Percentiles rank a stretch among this genome's conserved stretches.
Evolutionary conservation across 92 coral and sea anemone genomes (phyloP).

Genomic region (Actinostola sp.): DNA sequence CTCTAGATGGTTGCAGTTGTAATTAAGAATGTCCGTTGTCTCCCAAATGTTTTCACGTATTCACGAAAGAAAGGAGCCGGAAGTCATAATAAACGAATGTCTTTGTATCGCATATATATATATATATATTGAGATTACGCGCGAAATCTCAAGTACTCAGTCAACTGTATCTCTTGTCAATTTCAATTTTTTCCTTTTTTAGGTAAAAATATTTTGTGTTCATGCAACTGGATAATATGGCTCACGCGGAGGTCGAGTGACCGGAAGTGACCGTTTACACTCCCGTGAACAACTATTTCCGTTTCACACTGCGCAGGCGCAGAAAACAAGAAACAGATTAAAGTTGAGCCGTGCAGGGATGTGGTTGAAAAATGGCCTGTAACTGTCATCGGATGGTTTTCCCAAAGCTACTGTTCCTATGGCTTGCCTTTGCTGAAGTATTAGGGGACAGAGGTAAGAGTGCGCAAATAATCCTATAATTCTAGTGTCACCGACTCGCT

Average conservation of each 20-base stretch:
- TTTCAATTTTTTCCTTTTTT: constrained; percentile 1
- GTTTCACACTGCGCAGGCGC: constrained; percentile 31
- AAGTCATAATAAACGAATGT: background rate
- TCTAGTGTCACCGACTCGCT: background rate
- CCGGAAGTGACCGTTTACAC: constrained; percentile 19
- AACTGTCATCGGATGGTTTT: constrained; percentile 45
- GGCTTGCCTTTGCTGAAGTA: constrained; percentile 15
- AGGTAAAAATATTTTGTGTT: constrained; percentile 5
- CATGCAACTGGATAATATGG: background rate
- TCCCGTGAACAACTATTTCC: constrained; percentile 28
- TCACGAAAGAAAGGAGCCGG: constrained; percentile 18
- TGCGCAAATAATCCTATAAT: constrained; percentile 9
- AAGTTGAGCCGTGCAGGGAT: constrained; percentile 22
- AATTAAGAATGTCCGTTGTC: constrained; percentile 32
- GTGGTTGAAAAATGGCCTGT: constrained; percentile 40
- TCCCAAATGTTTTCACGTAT: constrained; percentile 9
- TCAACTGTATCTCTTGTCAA: background rate
- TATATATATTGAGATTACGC: constrained; percentile 1
- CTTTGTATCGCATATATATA: constrained; percentile 10
- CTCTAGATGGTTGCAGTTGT: background rate
- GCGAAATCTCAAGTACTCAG: constrained; percentile 15
- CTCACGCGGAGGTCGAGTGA: background rate
- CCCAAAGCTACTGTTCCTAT: constrained; percentile 7
- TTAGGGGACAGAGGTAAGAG: constrained; percentile 27
- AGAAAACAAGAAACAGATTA: constrained; percentile 3